These are phyloP conservation scores for Acanthurus lineatus DNA, from an alignment of 2,797 vertebrate species.

Conservation along the genomic window DNA sequence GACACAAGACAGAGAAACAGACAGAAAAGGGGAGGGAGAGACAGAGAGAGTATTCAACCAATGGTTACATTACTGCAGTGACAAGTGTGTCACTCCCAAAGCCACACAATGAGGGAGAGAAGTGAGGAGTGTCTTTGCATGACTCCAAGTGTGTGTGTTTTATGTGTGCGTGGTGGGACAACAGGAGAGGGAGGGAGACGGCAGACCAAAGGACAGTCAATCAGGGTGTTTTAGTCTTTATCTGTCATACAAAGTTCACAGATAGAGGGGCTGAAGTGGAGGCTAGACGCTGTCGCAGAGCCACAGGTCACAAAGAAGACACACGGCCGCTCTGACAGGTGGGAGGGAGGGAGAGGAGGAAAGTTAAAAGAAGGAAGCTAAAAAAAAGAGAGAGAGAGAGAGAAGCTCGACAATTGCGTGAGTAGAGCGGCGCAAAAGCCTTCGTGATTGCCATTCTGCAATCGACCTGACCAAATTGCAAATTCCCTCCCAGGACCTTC, in stretches of 20 bases:
- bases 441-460: slow-evolving; percentile 73
- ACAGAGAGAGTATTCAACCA: slow-evolving; percentile 52
- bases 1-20: slow-evolving; percentile 42
- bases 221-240: slow-evolving; percentile 82
- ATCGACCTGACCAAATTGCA: slow-evolving; percentile 79
- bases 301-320: slow-evolving; percentile 86
- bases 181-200: slow-evolving; percentile 43
- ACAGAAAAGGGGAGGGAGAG: slow-evolving; percentile 52
- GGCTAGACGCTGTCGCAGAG: slow-evolving; percentile 79
- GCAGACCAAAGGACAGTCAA: slow-evolving; percentile 78
- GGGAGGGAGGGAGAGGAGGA: slow-evolving; percentile 16
- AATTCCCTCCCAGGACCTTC: slow-evolving; percentile 71
- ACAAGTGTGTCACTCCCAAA: slow-evolving; percentile 83
- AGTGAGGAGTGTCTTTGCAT: slow-evolving; percentile 59
- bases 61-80: slow-evolving; percentile 73
- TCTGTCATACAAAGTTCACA: slow-evolving; percentile 92
- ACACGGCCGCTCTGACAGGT: slow-evolving; percentile 66
- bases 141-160: slow-evolving; percentile 27
- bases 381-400: slow-evolving; percentile 21
- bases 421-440: slow-evolving; percentile 46
- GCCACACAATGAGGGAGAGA: slow-evolving; percentile 46
- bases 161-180: slow-evolving; percentile 37
- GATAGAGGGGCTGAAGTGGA: slow-evolving; percentile 86
- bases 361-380: neutral
- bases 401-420: slow-evolving; percentile 46